These are phyloP conservation scores for Coreoperca whiteheadi DNA, from an alignment of 2,113 vertebrate genomes.

Conservation along the genomic window DNA sequence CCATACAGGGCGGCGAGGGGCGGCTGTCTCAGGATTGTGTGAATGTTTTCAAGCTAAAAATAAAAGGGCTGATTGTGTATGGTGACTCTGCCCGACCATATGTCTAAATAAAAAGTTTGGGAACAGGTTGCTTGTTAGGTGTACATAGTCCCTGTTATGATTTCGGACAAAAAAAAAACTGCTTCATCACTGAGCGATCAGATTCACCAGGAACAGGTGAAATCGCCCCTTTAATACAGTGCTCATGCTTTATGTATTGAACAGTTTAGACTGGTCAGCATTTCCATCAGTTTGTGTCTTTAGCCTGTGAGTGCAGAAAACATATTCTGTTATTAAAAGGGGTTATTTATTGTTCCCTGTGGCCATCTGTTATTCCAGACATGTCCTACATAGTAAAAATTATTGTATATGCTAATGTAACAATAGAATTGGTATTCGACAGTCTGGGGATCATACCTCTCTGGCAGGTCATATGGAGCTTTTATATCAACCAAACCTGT, in stretches of 20 bases:
- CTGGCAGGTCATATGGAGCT: constrained; percentile 15
- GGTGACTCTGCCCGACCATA: background rate
- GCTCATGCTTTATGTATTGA: constrained; percentile 36
- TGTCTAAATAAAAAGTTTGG: background rate
- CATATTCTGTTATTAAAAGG: constrained; percentile 49
- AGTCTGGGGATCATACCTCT: constrained; percentile 35
- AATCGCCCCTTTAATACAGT: constrained; percentile 23
- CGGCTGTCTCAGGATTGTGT: background rate
- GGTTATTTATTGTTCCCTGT: constrained; percentile 51
- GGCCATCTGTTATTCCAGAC: constrained; percentile 62
- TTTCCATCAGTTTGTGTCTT: constrained; percentile 46
- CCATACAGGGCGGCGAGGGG: background rate
- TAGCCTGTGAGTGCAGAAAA: constrained; percentile 11
- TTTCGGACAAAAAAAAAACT: background rate
- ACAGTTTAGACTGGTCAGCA: constrained; percentile 46
- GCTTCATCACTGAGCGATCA: background rate
- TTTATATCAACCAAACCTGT: constrained; percentile 28
- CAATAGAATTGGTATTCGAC: constrained; percentile 39
- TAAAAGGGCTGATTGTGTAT: background rate
- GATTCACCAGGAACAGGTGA: constrained; percentile 13
- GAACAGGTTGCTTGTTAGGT: background rate
- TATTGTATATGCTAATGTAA: constrained; percentile 60
- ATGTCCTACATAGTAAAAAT: constrained; percentile 44
- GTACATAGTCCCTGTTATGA: background rate
- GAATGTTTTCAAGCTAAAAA: constrained; percentile 4